Conservation (phyloP, 2,888 invertebrate genomes). For the Andrena camellia region DNA sequence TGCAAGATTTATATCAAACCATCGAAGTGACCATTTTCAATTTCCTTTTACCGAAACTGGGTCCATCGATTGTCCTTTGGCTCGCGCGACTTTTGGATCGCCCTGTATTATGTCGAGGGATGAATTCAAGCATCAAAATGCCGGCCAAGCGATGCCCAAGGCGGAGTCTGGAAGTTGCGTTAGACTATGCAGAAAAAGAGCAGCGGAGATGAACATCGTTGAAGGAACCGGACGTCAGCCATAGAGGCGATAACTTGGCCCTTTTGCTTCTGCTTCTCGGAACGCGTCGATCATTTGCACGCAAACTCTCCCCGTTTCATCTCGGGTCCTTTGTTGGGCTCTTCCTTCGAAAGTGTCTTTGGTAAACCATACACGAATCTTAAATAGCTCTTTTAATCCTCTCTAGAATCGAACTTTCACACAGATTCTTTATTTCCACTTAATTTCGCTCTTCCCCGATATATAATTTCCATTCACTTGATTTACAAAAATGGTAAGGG, state of each 20-base stretch:
- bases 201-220: neutral
- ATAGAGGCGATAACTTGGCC: conserved; percentile 14
- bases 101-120: conserved; percentile 2
- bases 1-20: too few species aligned
- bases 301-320: conserved; percentile 36
- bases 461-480: too few species aligned
- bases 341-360: neutral
- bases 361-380: neutral
- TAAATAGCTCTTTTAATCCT: too few species aligned
- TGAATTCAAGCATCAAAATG: conserved; percentile 19
- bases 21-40: too few species aligned
- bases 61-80: neutral
- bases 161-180: conserved; percentile 22
- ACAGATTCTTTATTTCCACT: too few species aligned
- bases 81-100: neutral
- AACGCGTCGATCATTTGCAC: conserved; percentile 57
- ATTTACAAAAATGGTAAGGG: too few species aligned
- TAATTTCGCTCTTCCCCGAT: too few species aligned
- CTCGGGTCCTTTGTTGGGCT: neutral
- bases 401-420: too few species aligned
- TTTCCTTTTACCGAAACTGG: too few species aligned
- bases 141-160: conserved; percentile 12
- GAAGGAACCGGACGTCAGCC: conserved; percentile 43
- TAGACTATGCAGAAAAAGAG: conserved; percentile 38
- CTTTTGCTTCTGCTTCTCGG: conserved; percentile 34